These are phyloP conservation scores for Tamandua tetradactyla DNA, from an alignment of 2,797 vertebrate species.

Conservation along the genomic window DNA sequence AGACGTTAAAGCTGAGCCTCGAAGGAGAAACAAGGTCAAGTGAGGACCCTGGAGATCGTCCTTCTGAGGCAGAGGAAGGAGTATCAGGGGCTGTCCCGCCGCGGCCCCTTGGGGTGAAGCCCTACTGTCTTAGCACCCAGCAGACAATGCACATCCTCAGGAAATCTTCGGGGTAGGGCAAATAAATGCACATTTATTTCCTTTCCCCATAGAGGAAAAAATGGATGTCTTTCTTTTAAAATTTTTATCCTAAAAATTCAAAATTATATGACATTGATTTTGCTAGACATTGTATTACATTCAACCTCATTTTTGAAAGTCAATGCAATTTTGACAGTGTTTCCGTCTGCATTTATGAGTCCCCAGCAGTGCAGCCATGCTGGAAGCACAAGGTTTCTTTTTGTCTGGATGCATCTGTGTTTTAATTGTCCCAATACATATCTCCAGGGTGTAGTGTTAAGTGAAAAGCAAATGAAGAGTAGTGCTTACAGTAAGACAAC, in stretches of 20 bases:
- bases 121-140: no score
- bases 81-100: accelerated
- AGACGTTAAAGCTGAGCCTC: background rate
- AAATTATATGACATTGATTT: background rate
- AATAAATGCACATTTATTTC: background rate
- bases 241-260: background rate
- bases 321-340: background rate
- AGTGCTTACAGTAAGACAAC: background rate
- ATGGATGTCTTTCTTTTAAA: background rate
- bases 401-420: accelerated
- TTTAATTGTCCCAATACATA: background rate
- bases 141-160: background rate
- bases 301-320: background rate
- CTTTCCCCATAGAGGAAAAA: background rate
- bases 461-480: background rate
- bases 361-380: accelerated
- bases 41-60: no score
- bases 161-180: background rate
- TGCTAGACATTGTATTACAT: background rate
- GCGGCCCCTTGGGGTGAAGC: background rate
- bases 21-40: background rate
- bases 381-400: no score
- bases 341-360: background rate
- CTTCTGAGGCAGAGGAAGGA: no score
- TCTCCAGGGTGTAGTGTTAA: background rate